A percentile compares a stretch with the other conserved stretches of the same genome.
These are phyloP conservation scores for Microplitis demolitor DNA, from an alignment of 1,140 invertebrate genomes.

Conservation along the genomic window DNA sequence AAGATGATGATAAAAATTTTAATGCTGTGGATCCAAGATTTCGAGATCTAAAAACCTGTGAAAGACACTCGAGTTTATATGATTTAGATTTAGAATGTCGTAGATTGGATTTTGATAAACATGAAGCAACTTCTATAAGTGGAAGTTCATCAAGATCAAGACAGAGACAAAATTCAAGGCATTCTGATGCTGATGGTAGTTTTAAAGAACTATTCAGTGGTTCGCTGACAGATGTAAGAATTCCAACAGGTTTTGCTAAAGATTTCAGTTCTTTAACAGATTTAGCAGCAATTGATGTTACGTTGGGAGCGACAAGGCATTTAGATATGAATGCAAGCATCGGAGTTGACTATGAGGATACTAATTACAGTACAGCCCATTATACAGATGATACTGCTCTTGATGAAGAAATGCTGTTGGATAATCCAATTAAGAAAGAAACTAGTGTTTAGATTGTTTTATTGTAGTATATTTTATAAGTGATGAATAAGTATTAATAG, in stretches of 20 bases:
- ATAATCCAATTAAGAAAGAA: slow-evolving; percentile 48
- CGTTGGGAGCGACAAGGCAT: slow-evolving; percentile 29
- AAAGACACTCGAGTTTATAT: slow-evolving; percentile 45
- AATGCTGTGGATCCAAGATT: slow-evolving; percentile 33
- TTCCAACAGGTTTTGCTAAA: slow-evolving; percentile 32
- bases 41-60: slow-evolving; percentile 49
- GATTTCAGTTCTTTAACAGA: slow-evolving; percentile 43
- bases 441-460: slow-evolving; percentile 49
- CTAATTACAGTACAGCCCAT: slow-evolving; percentile 26
- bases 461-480: not conserved
- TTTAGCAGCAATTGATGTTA: slow-evolving; percentile 38
- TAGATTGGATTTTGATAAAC: slow-evolving; percentile 41
- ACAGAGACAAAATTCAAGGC: slow-evolving; percentile 33
- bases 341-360: slow-evolving; percentile 36
- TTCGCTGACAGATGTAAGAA: slow-evolving; percentile 4
- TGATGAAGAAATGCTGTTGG: slow-evolving; percentile 36
- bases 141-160: slow-evolving; percentile 34
- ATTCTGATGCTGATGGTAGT: slow-evolving; percentile 32
- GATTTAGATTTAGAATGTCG: slow-evolving; percentile 45
- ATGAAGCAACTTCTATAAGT: slow-evolving; percentile 36
- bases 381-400: slow-evolving; percentile 23
- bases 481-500: no score
- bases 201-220: slow-evolving; percentile 30
- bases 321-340: slow-evolving; percentile 34
- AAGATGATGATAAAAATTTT: slow-evolving; percentile 24